A percentile compares a stretch with the other conserved stretches of the same genome.
Evolutionary conservation across 2,113 vertebrate genomes (phyloP).

Genomic region (Cisticola juncidis): DNA sequence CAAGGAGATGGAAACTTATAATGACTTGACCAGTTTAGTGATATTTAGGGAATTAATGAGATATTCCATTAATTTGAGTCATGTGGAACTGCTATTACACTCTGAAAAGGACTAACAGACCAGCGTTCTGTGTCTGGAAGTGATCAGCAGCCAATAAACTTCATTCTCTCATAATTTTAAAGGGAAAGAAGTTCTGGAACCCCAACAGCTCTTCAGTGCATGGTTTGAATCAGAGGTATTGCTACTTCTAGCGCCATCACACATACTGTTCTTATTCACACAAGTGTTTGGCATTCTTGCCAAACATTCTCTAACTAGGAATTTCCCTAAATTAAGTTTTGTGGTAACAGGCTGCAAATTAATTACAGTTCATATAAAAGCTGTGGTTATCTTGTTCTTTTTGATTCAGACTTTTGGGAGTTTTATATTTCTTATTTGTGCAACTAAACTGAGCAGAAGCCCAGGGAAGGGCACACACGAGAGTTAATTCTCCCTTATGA

Average conservation of each 20-base stretch:
- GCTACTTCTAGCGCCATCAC: slow-evolving; percentile 25
- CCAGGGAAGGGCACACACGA: background rate
- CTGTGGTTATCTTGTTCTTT: background rate
- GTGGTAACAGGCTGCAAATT: slow-evolving; percentile 27
- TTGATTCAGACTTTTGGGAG: background rate
- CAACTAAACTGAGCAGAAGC: background rate
- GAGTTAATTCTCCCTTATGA: background rate
- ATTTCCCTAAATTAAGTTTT: slow-evolving; percentile 46
- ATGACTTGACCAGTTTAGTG: background rate
- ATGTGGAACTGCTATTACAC: background rate
- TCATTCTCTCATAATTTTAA: slow-evolving; percentile 27
- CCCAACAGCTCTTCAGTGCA: slow-evolving; percentile 23
- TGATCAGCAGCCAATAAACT: slow-evolving; percentile 45
- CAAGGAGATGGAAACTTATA: slow-evolving; percentile 3
- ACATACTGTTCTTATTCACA: slow-evolving; percentile 52
- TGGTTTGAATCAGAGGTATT: slow-evolving; percentile 55
- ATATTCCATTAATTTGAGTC: slow-evolving; percentile 20
- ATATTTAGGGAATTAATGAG: slow-evolving; percentile 41
- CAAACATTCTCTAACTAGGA: slow-evolving; percentile 37
- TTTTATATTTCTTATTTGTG: background rate
- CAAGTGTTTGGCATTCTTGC: slow-evolving; percentile 51
- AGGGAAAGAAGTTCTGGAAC: slow-evolving; percentile 33
- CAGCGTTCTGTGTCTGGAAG: slow-evolving; percentile 1
- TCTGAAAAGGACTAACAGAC: background rate
- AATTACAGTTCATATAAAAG: slow-evolving; percentile 32